Evolutionary conservation across 1,140 invertebrate genomes (phyloP), one percentile per base, ranked within the genome.

Genomic region (Cotesia chilonis): DNA sequence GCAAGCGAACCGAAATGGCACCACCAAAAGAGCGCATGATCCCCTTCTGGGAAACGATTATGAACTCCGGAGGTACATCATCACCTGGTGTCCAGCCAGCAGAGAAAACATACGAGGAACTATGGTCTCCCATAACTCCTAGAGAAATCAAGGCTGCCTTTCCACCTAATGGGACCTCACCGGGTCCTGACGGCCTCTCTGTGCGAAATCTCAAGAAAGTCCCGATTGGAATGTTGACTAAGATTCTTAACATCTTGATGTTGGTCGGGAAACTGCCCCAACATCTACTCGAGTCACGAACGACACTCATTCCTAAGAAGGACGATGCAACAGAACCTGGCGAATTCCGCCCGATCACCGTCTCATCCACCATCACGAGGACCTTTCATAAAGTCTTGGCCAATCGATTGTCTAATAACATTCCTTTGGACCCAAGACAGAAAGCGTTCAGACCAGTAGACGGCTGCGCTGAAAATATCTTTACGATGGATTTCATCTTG

Each of bases 331-430:
- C 5, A 3, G 63, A 71, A 0, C 79, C 80, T 7, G 77, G 73
- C 7, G 83, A 82, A 1, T 85, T 80, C 36, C 72, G 85, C 38
- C 84, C 84, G 12, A 86, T 87, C 0, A 82, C 81, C 5, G 81
- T 87, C 20, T 75, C 79, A 37, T 83, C 83, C 2, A 75, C 83
- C 4, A 57, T 82, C 0, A 76, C 80, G 1, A 64, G 83, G 35
- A 72, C 77, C 1, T 71, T 84, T 51, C 82, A 84, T 68, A 75
- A 78, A n/a, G 74, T 85, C 52, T 47, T 85, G 52, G 82, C 82
- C 4, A 75, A 68, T 0, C 75, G 83, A 7, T 52, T 84, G 3
- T 12, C 17, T 6, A 9, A 41, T 9, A 0, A 2, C 1, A 41
- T 72, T 0, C 5, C 0, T 0, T n/a, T 79, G 0, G 76, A 78